Base-by-base conservation (phyloP, 2,797 vertebrate species). In the Anomalospiza imberbis region DNA sequence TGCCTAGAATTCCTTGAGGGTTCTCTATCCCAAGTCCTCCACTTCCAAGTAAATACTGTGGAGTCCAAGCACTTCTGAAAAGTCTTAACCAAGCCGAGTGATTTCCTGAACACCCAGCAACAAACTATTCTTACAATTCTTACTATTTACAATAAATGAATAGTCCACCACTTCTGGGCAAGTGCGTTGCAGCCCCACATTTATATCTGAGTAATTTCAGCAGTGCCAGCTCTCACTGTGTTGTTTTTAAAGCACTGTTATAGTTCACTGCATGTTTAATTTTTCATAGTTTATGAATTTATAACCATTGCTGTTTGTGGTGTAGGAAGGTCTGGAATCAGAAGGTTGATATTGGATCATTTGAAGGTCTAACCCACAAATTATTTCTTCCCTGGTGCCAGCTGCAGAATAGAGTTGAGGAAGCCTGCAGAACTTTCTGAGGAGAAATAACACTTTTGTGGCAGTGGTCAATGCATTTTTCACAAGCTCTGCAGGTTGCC, bases 221-320 rank as follows among this genome's bases (percentile, higher is more conserved):
- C 65, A 81, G 54, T 55, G 79, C 72, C 93, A 92, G 53, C 44
- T 80, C 44, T 80, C 81, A 51, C 3, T 45, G 62, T 92, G 75
- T 17, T 83, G 38, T 25, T 95, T 94, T 72, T 60, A 61, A 95
- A 93, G 75, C 54, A 11, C 85, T 45, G 34, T n/a, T 89, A 55
- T 42, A 88, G 87, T 85, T 94, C 75, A 34, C 54, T 71, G 24
- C 58, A 80, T 87, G 78, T 92, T 97, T 95, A 95, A 96, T 95
- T 94, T 95, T 96, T 96, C 87, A 95, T 95, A 65, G 78, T 91
- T 94, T 95, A 92, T 95, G 82, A 91, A 97, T 97, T 83, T 94
- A 85, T 95, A 97, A 96, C 77, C 89, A 73, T 65, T 86, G 58
- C 81, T 85, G 47, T 58, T 93, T 88, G 75, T 55, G 70, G 82